Evolutionary conservation across 2,888 invertebrate species (phyloP).

Genomic region (Lasioglossum pauxillum): DNA sequence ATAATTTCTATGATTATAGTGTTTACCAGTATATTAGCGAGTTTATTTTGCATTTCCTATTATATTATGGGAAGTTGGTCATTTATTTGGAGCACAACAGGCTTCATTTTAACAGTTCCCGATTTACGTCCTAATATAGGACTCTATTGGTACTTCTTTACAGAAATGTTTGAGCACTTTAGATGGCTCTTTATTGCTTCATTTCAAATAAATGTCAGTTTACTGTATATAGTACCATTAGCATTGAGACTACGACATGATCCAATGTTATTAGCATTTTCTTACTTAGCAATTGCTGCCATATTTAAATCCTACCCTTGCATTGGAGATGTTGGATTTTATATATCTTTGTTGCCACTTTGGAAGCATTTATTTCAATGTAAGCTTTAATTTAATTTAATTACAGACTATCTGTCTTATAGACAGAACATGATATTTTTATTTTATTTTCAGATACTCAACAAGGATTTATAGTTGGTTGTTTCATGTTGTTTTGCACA

Average conservation of each 20-base stretch:
- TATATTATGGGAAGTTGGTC: conserved; percentile 87
- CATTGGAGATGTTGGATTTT: conserved; percentile 97
- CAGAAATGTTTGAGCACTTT: conserved; percentile 99
- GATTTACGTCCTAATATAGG: conserved; percentile 99
- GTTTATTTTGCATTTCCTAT: conserved; percentile 88
- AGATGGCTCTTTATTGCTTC: conserved; percentile 97
- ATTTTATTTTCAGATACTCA: conserved; percentile 92
- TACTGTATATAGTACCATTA: conserved; percentile 95
- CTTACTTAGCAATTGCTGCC: conserved; percentile 92
- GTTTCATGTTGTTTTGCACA: conserved; percentile 94
- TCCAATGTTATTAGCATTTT: conserved; percentile 92
- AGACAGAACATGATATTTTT: conserved; percentile 90
- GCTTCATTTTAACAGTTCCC: conserved; percentile 93
- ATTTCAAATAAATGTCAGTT: conserved; percentile 97
- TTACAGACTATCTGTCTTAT: conserved; percentile 91
- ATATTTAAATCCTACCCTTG: conserved; percentile 99
- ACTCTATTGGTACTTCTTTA: conserved; percentile 99
- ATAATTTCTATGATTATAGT: conserved; percentile 85
- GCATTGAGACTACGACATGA: conserved; percentile 91
- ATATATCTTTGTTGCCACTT: conserved; percentile 94
- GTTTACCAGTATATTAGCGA: conserved; percentile 86
- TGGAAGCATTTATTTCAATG: conserved; percentile 95
- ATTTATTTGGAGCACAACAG: conserved; percentile 82
- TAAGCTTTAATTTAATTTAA: conserved; percentile 85
- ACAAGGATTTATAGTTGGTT: conserved; percentile 96